These are phyloP conservation scores for Phoxinus dragarum DNA, from an alignment of 2,797 vertebrate genomes.

Conservation along the genomic window DNA sequence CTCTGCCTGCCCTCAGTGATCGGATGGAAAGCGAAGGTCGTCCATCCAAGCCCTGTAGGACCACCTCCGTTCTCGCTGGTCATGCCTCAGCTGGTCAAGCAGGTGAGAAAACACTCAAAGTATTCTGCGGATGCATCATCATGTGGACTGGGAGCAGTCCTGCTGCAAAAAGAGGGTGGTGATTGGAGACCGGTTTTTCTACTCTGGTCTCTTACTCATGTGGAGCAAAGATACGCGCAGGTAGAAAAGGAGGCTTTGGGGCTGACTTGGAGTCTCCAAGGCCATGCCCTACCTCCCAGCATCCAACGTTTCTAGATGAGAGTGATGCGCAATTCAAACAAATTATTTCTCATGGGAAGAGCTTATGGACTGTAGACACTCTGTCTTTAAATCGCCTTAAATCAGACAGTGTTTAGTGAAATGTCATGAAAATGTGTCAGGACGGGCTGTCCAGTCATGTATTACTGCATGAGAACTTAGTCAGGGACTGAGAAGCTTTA, in stretches of 20 bases:
- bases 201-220: conserved; percentile 33
- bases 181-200: conserved; percentile 26
- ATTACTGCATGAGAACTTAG: too few species aligned
- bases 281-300: too few species aligned
- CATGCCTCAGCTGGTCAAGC: background rate
- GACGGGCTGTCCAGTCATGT: background rate
- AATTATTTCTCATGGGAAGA: conserved; percentile 26
- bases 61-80: too few species aligned
- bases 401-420: background rate
- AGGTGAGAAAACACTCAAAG: background rate
- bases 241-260: conserved; percentile 40
- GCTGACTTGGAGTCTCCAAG: conserved; percentile 12
- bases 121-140: conserved; percentile 28
- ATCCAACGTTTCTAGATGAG: conserved; percentile 52
- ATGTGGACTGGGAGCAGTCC: conserved; percentile 20
- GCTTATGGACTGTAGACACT: conserved; percentile 4
- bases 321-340: conserved; percentile 44
- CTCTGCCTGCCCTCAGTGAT: too few species aligned
- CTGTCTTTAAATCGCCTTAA: background rate
- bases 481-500: background rate
- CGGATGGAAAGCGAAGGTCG: too few species aligned
- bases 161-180: background rate
- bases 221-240: conserved; percentile 23
- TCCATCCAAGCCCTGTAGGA: too few species aligned
- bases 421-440: background rate